phyloP scores from a whole-genome alignment of 1,140 invertebrate genomes.

The Ladona fulva region DNA sequence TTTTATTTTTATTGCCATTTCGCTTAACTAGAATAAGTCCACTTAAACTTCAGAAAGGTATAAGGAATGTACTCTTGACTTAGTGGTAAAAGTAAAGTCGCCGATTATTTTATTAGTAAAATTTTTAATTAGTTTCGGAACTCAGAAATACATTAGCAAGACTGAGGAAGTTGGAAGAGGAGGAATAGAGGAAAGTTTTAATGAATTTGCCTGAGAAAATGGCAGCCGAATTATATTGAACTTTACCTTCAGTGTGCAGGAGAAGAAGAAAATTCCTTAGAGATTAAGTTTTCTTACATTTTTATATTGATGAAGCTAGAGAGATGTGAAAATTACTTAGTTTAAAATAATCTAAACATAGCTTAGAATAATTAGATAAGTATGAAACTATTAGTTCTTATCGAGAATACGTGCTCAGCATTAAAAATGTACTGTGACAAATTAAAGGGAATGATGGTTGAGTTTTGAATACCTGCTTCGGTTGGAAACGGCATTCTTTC shows the following conservation, averaged over 20 bases:
- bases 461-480: too few relatives aligned
- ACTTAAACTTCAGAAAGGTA: neutral
- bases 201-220: slow-evolving; percentile 7
- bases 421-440: too few relatives aligned
- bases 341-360: too few relatives aligned
- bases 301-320: too few relatives aligned
- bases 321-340: too few relatives aligned
- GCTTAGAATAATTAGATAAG: too few relatives aligned
- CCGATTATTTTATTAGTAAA: neutral
- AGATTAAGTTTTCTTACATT: neutral
- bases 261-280: neutral
- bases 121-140: slow-evolving; percentile 4
- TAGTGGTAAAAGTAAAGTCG: neutral
- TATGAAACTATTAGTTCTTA: too few relatives aligned
- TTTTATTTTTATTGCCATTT: too few relatives aligned
- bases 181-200: neutral
- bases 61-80: neutral
- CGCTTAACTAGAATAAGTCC: too few relatives aligned
- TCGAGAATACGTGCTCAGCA: too few relatives aligned
- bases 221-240: neutral
- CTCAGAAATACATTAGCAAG: slow-evolving; percentile 1
- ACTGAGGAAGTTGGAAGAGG: neutral
- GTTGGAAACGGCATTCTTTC: too few relatives aligned
- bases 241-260: neutral
- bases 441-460: too few relatives aligned